These are phyloP conservation scores for Naja naja DNA, from an alignment of 2,113 vertebrate genomes.

Conservation along the genomic window DNA sequence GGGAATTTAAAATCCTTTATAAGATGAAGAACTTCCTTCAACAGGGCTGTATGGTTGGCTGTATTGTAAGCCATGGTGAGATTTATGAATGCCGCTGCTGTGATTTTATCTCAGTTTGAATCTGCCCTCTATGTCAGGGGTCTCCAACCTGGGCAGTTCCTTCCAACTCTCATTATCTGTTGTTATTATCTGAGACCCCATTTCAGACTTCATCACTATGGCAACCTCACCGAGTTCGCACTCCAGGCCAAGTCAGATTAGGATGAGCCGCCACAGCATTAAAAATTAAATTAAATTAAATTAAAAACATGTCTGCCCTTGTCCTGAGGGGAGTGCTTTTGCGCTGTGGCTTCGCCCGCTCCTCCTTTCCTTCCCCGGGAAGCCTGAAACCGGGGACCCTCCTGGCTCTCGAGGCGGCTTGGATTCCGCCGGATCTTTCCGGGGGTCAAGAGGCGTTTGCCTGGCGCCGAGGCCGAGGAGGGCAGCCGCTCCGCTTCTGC, in stretches of 20 bases:
- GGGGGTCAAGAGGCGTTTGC: not conserved
- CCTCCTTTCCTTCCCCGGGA: not conserved
- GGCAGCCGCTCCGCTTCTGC: not conserved
- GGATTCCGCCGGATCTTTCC: not conserved
- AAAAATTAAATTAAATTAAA: accelerated
- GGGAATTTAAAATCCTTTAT: no score
- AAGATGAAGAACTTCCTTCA: no score
- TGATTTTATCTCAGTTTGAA: no score
- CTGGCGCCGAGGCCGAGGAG: not conserved
- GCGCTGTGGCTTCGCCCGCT: not conserved
- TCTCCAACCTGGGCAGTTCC: no score
- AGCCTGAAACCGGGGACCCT: not conserved
- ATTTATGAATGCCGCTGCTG: no score
- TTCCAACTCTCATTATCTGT: no score
- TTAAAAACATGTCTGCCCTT: not conserved
- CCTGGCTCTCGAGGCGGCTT: not conserved
- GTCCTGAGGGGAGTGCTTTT: not conserved
- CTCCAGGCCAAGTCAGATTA: not conserved
- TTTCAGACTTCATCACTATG: not conserved
- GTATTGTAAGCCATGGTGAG: no score
- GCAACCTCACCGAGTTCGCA: not conserved
- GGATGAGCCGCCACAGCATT: not conserved
- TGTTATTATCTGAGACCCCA: no score
- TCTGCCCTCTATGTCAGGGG: no score
- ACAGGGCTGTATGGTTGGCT: no score